phyloP scores from a whole-genome alignment of 2,113 vertebrate genomes.

The Zonotrichia leucophrys region DNA sequence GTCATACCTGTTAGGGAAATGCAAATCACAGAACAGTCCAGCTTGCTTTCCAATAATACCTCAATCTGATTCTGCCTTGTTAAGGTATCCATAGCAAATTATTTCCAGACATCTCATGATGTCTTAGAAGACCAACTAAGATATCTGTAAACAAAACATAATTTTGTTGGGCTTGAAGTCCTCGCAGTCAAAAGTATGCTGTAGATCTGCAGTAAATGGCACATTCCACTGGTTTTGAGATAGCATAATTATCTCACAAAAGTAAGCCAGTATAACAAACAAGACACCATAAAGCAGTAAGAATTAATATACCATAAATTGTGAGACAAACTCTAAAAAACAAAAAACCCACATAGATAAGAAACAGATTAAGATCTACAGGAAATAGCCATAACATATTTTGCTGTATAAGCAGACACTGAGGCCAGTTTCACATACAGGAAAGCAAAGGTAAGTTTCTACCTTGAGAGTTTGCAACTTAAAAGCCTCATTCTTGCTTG shows the following conservation, averaged over 20 bases:
- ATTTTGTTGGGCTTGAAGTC: neutral
- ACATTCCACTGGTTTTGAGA: neutral
- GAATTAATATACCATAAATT: neutral
- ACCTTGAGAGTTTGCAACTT: neutral
- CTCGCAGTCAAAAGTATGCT: neutral
- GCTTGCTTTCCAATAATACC: neutral
- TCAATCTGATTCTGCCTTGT: neutral
- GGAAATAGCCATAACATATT: neutral
- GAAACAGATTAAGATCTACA: neutral
- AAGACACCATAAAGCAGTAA: neutral
- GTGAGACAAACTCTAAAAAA: neutral
- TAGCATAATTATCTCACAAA: neutral
- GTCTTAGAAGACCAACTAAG: neutral
- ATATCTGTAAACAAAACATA: neutral
- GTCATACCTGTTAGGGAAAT: neutral
- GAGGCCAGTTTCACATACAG: neutral
- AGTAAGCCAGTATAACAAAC: neutral
- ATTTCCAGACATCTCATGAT: neutral
- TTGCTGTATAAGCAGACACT: neutral
- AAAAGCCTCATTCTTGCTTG: neutral
- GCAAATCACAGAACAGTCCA: neutral
- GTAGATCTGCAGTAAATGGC: neutral
- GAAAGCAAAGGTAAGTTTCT: neutral
- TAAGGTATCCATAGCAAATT: neutral
- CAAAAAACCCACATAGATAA: accelerated